These are phyloP conservation scores for Tragelaphus buxtoni DNA, from an alignment of 2,113 vertebrate species.

Conservation along the genomic window DNA sequence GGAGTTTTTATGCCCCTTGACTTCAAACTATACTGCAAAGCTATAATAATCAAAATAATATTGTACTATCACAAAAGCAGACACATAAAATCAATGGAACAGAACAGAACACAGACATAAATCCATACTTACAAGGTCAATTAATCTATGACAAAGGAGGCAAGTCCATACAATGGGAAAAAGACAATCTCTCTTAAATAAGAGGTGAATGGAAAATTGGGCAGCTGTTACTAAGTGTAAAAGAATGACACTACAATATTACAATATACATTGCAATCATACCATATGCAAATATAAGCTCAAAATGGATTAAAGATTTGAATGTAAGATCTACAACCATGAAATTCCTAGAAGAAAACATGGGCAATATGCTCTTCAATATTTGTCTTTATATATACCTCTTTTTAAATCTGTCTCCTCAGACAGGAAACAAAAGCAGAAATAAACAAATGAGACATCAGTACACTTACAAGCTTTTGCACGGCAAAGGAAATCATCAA, in stretches of 20 bases:
- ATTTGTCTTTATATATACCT: not conserved
- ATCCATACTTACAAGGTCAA: not conserved
- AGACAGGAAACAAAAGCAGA: not conserved
- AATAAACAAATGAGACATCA: not conserved
- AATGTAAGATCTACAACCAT: not conserved
- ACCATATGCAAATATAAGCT: not conserved
- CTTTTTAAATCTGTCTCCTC: not conserved
- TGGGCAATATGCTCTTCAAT: not conserved
- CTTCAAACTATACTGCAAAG: not conserved
- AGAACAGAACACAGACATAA: not conserved
- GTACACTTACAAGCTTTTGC: not conserved
- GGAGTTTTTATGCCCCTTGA: not conserved
- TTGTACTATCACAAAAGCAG: not conserved
- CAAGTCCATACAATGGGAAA: not conserved
- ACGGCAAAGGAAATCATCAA: not conserved
- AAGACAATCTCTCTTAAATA: not conserved
- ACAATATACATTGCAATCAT: not conserved
- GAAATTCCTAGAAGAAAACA: not conserved
- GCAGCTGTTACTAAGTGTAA: not conserved
- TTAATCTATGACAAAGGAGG: not conserved
- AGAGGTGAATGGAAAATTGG: not conserved
- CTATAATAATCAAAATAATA: not conserved
- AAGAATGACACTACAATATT: not conserved
- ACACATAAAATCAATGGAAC: not conserved
- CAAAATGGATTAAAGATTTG: not conserved